phyloP scores from a whole-genome alignment of 2,888 invertebrate genomes.

The Ommatoiulus sabulosus region DNA sequence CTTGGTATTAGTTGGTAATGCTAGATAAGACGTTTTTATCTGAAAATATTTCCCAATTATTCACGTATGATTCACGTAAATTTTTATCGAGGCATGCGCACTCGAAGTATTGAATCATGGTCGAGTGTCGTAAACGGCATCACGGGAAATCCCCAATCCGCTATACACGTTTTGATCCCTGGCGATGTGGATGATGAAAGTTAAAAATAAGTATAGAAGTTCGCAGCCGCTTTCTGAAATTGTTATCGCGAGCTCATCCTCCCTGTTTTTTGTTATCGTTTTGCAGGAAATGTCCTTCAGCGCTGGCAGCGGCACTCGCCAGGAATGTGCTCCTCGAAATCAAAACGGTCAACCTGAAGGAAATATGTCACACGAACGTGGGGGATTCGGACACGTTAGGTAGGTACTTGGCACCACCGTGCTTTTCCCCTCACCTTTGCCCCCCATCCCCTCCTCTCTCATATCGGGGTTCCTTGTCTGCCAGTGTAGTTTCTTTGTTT shows the following conservation, averaged over 20 bases:
- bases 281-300: conserved; percentile 71
- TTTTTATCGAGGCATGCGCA: too few relatives aligned
- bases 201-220: background rate
- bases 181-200: background rate
- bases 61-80: too few relatives aligned
- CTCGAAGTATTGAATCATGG: too few relatives aligned
- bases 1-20: too few relatives aligned
- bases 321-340: conserved; percentile 60
- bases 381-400: conserved; percentile 28
- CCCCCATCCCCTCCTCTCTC: too few relatives aligned
- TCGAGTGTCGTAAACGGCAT: too few relatives aligned
- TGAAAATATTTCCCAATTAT: too few relatives aligned
- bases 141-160: too few relatives aligned
- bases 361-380: conserved; percentile 46
- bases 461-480: background rate
- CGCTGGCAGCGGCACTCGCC: conserved; percentile 60
- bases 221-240: background rate
- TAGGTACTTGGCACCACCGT: conserved; percentile 6
- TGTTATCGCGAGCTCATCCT: background rate
- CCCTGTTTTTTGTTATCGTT: conserved; percentile 60
- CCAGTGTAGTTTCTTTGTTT: background rate
- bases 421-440: background rate
- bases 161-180: too few relatives aligned
- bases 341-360: conserved; percentile 56
- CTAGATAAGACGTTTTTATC: too few relatives aligned